Percentiles rank a stretch among this genome's conserved stretches.
Conservation (phyloP, 2,113 vertebrate species). For the Rhynchopsitta pachyrhyncha region DNA sequence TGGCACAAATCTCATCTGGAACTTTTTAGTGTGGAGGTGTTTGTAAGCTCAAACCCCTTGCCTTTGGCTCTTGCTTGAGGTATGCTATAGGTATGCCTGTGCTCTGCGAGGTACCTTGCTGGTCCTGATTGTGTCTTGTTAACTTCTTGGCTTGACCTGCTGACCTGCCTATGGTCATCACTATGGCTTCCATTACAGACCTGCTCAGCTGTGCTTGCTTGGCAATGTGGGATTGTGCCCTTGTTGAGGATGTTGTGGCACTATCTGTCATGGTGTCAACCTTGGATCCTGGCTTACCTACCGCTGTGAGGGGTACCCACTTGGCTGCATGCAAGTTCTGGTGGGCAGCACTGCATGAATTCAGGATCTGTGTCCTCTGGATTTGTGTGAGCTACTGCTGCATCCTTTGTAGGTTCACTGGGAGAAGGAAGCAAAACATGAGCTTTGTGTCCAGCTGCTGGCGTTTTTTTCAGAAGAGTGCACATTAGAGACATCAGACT, state of each 20-base stretch:
- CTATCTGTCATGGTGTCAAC: not conserved
- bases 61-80: not conserved
- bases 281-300: not conserved
- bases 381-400: not conserved
- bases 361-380: not conserved
- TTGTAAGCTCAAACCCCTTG: not conserved
- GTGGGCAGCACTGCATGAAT: too few species aligned
- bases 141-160: not conserved
- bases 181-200: not conserved
- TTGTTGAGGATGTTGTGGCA: not conserved
- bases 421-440: not conserved
- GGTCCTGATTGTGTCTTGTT: not conserved
- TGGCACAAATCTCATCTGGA: not conserved
- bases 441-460: not conserved
- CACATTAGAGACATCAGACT: not conserved
- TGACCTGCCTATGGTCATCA: not conserved
- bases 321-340: not conserved
- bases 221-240: not conserved
- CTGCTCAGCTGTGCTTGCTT: not conserved
- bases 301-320: not conserved
- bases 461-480: not conserved
- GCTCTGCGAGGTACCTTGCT: not conserved
- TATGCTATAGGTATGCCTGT: not conserved
- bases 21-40: not conserved
- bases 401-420: not conserved